Evolutionary conservation across 2,113 vertebrate species (phyloP).

Genomic region (Corydoras maculifer): DNA sequence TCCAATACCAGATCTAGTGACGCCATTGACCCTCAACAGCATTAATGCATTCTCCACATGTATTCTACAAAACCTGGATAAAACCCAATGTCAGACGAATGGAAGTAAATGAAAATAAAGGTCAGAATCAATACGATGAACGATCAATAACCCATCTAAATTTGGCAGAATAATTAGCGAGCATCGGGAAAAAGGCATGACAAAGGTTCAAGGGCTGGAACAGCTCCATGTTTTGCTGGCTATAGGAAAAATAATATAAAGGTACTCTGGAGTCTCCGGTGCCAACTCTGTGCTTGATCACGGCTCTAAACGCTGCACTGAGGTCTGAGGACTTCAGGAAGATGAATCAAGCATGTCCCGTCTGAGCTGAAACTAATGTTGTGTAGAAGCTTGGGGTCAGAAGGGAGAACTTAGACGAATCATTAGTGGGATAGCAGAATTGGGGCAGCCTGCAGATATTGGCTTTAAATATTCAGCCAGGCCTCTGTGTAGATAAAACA

Average conservation of each 20-base stretch:
- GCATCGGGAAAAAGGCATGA: background rate
- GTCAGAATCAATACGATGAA: conserved; percentile 9
- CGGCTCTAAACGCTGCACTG: background rate
- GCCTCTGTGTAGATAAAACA: background rate
- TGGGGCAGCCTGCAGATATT: conserved; percentile 6
- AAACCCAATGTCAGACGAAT: background rate
- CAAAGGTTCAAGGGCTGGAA: conserved; percentile 12
- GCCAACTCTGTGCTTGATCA: background rate
- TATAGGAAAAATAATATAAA: conserved; percentile 5
- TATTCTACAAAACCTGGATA: background rate
- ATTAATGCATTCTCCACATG: no score
- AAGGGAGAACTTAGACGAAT: conserved; percentile 1
- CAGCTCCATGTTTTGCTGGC: conserved; percentile 3
- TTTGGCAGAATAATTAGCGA: background rate
- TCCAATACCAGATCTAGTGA: background rate
- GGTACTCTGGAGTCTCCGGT: background rate
- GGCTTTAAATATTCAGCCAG: conserved; percentile 19
- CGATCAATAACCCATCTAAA: conserved; percentile 2
- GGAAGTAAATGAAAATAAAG: background rate
- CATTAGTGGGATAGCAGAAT: conserved; percentile 12
- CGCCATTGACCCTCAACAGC: no score
- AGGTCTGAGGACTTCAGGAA: background rate
- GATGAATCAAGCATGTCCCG: background rate
- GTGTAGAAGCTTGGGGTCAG: conserved; percentile 5
- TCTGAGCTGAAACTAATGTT: conserved; percentile 1